Base-by-base conservation (phyloP, 2,113 vertebrate genomes). In the Aegithalos caudatus region DNA sequence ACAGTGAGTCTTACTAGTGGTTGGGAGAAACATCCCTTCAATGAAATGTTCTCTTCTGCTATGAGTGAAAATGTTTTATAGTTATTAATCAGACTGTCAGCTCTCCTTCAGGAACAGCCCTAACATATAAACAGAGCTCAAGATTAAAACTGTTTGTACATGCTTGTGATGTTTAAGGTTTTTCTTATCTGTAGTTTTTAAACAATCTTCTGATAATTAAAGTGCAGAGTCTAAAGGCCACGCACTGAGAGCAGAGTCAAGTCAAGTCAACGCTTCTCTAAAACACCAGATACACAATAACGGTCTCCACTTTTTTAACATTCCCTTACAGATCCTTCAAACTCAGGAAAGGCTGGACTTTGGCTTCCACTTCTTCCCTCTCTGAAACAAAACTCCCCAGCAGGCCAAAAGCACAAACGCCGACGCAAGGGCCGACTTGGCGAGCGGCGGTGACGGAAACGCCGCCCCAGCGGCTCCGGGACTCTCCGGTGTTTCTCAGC, bases 381-480 rank as follows among this genome's bases (percentile, higher is more conserved):
- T 62, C 40, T 27, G 50, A 27, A 73, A 62, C 23, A 61, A 13
- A 57, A 38, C 28, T 5, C 57, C 14, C 7, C 28, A 20, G 47
- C 40, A 27, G 0, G 8, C 22, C 31, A 54, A 20, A 21, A 15
- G 53, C 3, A 1, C 38, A 2, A 65, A 24, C 1, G 0, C 45
- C 4, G 1, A 16, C 0, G 5, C n/a, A 6, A 24, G 33, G 53
- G 71, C 73, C 21, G 31, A 0, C n/a, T 2, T 1, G 9, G 51
- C 0, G 3, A 65, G 74, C 6, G 64, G 31, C 1, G 0, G 72
- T 0, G 4, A 24, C 0, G 25, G 88, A 60, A 58, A 21, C 1
- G 1, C 29, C 7, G 1, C 42, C 9, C 42, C 61, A 29, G 66
- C 33, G 27, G 24, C 81, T 33, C 62, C 0, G 0, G 24, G 37